Evolutionary conservation across 2,113 vertebrate genomes (phyloP), one percentile per base, ranked within the genome.

Genomic region (Charadrius vociferus): DNA sequence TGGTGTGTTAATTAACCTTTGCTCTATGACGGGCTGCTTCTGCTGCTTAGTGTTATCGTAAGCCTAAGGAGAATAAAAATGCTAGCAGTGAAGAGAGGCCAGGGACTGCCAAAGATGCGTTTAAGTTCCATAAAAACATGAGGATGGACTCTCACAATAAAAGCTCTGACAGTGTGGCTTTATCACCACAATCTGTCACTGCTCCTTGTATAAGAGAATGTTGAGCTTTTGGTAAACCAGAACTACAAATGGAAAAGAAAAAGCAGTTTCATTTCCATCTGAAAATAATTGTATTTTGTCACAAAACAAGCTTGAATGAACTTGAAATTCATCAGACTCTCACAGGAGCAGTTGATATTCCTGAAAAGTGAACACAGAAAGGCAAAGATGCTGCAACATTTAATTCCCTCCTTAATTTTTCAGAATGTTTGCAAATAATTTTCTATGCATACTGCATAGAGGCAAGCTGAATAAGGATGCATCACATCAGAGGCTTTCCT

Each of bases 1-100:
- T 95, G 80, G 77, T 53, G 20, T 85, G 88, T 85, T 91, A 94
- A 95, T 97, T 97, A 95, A 91, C 65, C 58, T 95, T 85, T 94
- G 70, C 91, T 87, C 70, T 82, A 17, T 49, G 73, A 72, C 0
- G 3, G 65, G 27, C 27, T 72, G 34, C 20, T 81, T 92, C 56
- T 45, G n/a, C 19, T 56, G 41, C 56, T 84, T 74, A 71, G 11
- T 3, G 2, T 91, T 90, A 88, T 39, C 65, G 19, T 56, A 67
- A 78, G 59, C 56, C 68, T 86, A 59, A 68, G 43, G 20, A 88
- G 82, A 87, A 89, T 29, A 81, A 87, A 86, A 85, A 10, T 29
- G 19, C 17, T 29, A 96, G 36, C 36, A 41, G 30, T 66, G 78
- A 87, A 68, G 81, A 66, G 43, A 79, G 53, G 39, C 30, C 32